Evolutionary conservation across 2,888 invertebrate species (phyloP).

Genomic region (Steromphala cineraria): DNA sequence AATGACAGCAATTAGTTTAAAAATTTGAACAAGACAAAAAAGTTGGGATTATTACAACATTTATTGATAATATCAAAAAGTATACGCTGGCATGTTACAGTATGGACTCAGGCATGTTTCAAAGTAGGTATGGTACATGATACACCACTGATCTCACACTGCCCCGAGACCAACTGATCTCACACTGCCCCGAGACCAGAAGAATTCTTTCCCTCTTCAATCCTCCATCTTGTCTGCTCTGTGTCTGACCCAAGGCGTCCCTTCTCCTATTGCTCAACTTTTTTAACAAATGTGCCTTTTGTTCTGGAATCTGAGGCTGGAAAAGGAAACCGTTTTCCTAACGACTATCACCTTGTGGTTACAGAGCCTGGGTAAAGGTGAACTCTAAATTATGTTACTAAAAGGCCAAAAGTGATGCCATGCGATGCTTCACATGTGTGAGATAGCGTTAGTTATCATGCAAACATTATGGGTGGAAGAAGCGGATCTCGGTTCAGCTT

Average conservation of each 20-base stretch:
- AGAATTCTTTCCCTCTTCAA: neutral
- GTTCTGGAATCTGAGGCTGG: neutral
- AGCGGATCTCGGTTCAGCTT: neutral
- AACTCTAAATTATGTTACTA: neutral
- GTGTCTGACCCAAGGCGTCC: neutral
- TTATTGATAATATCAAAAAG: no score
- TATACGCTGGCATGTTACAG: no score
- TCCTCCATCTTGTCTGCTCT: neutral
- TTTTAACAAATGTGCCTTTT: constrained; percentile 6
- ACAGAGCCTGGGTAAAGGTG: constrained; percentile 10
- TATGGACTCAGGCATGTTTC: no score
- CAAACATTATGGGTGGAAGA: neutral
- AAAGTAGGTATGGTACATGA: no score
- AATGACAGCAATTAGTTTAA: no score
- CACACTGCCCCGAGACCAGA: no score
- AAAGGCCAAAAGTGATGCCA: constrained; percentile 19
- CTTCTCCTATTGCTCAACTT: neutral
- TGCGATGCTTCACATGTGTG: neutral
- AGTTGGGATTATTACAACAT: no score
- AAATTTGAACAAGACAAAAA: no score
- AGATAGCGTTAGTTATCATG: constrained; percentile 1
- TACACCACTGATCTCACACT: no score
- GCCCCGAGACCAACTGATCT: no score
- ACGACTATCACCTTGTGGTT: constrained; percentile 18
- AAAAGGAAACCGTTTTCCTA: constrained; percentile 8